Evolutionary conservation across 2,113 vertebrate species (phyloP).

Genomic region (Neogobius melanostomus): DNA sequence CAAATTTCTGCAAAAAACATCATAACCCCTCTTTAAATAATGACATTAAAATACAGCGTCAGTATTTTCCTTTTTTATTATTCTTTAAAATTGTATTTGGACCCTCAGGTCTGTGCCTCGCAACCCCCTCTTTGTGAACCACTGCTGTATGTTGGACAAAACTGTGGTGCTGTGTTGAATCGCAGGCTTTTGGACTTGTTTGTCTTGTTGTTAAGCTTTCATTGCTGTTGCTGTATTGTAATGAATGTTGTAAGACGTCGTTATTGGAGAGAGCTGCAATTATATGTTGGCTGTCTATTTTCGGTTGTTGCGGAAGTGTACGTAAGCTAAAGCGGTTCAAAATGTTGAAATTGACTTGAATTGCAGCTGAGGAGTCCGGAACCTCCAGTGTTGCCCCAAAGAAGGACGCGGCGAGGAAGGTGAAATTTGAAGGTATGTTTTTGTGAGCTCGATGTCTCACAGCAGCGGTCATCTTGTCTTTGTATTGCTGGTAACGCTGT

Average conservation of each 20-base stretch:
- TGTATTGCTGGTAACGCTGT: background rate
- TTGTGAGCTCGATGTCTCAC: background rate
- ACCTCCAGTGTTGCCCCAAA: slow-evolving; percentile 18
- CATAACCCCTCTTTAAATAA: no score
- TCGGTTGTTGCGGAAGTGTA: background rate
- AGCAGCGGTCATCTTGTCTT: background rate
- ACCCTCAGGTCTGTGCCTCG: no score
- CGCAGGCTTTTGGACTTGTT: background rate
- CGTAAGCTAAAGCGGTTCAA: background rate
- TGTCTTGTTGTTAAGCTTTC: slow-evolving; percentile 10
- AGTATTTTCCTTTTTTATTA: no score
- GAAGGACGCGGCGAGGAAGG: slow-evolving; percentile 31
- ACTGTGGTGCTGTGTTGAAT: background rate
- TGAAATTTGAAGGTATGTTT: slow-evolving; percentile 44
- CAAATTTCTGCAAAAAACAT: no score
- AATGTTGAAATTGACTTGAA: slow-evolving; percentile 9
- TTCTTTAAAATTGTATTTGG: no score
- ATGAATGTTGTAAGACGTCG: background rate
- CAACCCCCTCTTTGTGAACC: no score
- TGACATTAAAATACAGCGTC: no score
- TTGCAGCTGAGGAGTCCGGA: slow-evolving; percentile 26
- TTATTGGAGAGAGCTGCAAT: background rate
- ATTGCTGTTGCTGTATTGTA: background rate
- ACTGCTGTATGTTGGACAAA: background rate
- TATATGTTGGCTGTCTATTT: slow-evolving; percentile 10